Evolutionary conservation across 1,140 invertebrate species (phyloP).

Genomic region (Stenopsyche tienmushanensis): DNA sequence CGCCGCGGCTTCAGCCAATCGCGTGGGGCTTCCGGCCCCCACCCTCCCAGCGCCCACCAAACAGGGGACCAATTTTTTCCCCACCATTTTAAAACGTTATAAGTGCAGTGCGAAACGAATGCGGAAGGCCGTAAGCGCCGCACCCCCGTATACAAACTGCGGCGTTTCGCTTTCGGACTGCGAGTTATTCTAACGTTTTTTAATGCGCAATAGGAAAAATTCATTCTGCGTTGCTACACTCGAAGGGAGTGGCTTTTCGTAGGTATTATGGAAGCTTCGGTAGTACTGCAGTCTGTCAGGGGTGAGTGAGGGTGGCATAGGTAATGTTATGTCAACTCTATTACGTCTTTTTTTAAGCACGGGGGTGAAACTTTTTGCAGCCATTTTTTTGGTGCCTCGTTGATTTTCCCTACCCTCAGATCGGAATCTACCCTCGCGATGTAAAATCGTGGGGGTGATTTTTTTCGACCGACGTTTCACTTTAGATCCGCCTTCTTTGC

Average conservation of each 20-base stretch:
- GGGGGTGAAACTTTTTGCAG: conserved; percentile 31
- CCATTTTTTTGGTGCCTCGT: conserved; percentile 35
- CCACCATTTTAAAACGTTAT: conserved; percentile 32
- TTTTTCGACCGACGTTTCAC: conserved; percentile 23
- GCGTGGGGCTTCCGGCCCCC: conserved; percentile 33
- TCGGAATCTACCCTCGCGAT: conserved; percentile 29
- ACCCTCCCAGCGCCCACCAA: conserved; percentile 2
- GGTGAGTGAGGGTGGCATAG: conserved; percentile 23
- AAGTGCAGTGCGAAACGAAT: conserved; percentile 15
- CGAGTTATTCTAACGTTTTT: conserved; percentile 26
- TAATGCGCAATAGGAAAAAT: conserved; percentile 13
- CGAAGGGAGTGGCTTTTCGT: conserved; percentile 12
- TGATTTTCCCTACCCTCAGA: conserved; percentile 27
- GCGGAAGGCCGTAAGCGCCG: conserved; percentile 21
- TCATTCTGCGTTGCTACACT: conserved; percentile 17
- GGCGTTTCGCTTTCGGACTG: background rate
- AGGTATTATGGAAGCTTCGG: background rate
- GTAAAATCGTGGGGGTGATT: conserved; percentile 18
- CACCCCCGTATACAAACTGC: background rate
- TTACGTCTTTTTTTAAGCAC: conserved; percentile 33
- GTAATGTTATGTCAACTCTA: conserved; percentile 36
- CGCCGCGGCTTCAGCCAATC: conserved; percentile 32
- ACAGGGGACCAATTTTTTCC: conserved; percentile 33
- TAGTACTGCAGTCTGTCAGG: too few relatives aligned
- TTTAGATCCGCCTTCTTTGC: conserved; percentile 11